Conservation (phyloP, 2,797 vertebrate species). For the Discoglossus pictus region DNA sequence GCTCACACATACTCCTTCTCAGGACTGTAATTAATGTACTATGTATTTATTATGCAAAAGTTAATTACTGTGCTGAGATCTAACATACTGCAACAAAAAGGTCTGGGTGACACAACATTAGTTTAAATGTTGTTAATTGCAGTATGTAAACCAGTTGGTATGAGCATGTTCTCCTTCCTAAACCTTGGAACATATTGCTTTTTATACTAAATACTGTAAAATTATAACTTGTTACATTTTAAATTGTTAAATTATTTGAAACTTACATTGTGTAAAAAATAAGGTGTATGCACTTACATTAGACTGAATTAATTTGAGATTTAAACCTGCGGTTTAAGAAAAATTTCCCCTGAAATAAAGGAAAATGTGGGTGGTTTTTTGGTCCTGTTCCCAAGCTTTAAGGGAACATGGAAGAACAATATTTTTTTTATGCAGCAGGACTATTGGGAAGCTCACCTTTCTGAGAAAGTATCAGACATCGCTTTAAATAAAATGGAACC, state of each 20-base stretch:
- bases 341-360: too few species aligned
- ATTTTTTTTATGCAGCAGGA: too few species aligned
- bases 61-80: constrained; percentile 49
- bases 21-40: constrained; percentile 47
- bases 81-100: constrained; percentile 47
- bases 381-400: too few species aligned
- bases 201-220: constrained; percentile 17
- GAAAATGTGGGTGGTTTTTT: too few species aligned
- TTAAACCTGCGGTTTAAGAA: too few species aligned
- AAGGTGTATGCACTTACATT: too few species aligned
- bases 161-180: constrained; percentile 14
- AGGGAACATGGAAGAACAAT: too few species aligned
- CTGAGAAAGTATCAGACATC: too few species aligned
- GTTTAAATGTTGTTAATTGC: constrained; percentile 51
- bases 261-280: neutral
- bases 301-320: too few species aligned
- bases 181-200: constrained; percentile 24
- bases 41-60: constrained; percentile 52
- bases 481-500: too few species aligned
- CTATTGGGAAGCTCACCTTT: too few species aligned
- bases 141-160: constrained; percentile 35
- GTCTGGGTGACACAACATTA: constrained; percentile 51
- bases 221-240: constrained; percentile 4
- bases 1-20: constrained; percentile 32
- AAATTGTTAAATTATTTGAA: neutral